Base-by-base conservation (phyloP, 2,888 invertebrate species). In the Athrips mouffetella region DNA sequence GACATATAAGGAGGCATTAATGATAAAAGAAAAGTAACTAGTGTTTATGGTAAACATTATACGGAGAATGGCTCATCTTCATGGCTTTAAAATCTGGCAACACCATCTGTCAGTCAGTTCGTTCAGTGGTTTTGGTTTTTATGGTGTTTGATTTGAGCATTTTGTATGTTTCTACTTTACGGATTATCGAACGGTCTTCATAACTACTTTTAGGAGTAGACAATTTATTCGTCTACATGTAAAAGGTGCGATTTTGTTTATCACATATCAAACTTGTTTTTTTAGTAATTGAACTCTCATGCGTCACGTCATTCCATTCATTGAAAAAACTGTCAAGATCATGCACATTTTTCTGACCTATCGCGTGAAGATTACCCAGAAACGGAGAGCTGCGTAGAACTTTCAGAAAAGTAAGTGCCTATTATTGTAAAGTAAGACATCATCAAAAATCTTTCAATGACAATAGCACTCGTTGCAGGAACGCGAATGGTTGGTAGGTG, bases 281-380 rank as follows among this genome's bases (percentile, higher is more conserved):
- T 30, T 30, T 44, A 44, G 31, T 31, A 21, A 21, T 31, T 44
- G 11, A 44, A 23, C 11, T 40, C 11, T 29, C 13, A 35, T 7
- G 56, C 45, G 49, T 52, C 54, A 57, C 62, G 65, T 66, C 66
- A 66, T 65, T 63, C 63, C 64, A 68, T 60, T 62, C 58, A 57
- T 21, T 20, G 49, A 59, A 57, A 63, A 66, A 66, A 60, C 64
- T 65, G 70, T 68, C 70, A 68, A 70, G 63, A 71, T 62, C 70
- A 63, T 59, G 59, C 61, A 65, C 59, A 60, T 61, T 63, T 56
- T 56, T 54, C n/a, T n/a, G n/a, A n/a, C n/a, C 49, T n/a, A 54
- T 51, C 50, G 53, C 51, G 52, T 53, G 49, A 53, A 50, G 30
- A 16, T 5, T 44, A 11, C 29, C 30, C 44, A 20, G 30, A 13